Base-by-base conservation (phyloP, 2,113 vertebrate genomes). In the Girardinichthys multiradiatus region DNA sequence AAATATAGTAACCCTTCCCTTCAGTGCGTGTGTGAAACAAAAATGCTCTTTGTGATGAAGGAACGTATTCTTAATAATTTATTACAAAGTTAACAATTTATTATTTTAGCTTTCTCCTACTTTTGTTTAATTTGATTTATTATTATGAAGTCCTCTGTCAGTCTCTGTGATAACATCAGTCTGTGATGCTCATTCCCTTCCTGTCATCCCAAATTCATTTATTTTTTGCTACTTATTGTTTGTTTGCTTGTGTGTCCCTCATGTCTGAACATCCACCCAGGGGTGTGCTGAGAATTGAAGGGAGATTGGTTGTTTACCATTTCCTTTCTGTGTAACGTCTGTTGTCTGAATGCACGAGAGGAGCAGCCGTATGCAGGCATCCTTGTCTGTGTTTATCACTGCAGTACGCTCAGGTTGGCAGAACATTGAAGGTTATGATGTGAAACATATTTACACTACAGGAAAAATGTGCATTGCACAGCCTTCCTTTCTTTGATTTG, bases 261-360 rank as follows among this genome's bases (percentile, higher is more conserved):
- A 3, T 28, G 63, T 82, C 64, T 74, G 39, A 31, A 42, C 70
- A 65, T 81, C 59, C 57, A 19, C 48, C 70, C 76, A 85, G 86
- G 90, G 89, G 86, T 90, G 77, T 77, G 64, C 60, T 61, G 33
- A 54, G 65, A 65, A 62, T 62, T 72, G 29, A 31, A 62, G 37
- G 59, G 66, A 80, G 72, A 84, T 82, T 26, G 72, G 59, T 45
- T 76, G 72, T 81, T 84, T 81, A n/a, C 75, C 76, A 21, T 81
- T 86, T 82, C 69, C 74, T n/a, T 5, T 70, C 31, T 67, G 70
- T 66, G 64, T 83, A 76, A 82, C 73, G 81, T 26, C 80, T 79
- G 81, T 85, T 92, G 87, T 92, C 90, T 89, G n/a, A 35, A 35
- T 35, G 35, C 35, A 35, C 35, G 72, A 62, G 74, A 82, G 80